Conservation (phyloP, 1,140 invertebrate genomes). For the Melitaea cinxia region DNA sequence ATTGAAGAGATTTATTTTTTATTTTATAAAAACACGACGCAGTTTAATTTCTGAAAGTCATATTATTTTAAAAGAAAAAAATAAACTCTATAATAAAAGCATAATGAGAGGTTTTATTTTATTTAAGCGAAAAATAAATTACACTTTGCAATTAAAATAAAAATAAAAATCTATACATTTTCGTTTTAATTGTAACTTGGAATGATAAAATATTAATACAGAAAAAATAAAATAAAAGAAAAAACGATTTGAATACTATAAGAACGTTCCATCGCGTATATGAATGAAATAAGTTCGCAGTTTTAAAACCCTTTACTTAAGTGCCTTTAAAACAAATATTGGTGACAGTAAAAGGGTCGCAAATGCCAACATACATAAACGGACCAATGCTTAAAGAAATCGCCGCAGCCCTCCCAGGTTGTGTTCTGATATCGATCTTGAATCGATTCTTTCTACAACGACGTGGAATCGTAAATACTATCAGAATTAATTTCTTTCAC, state of each 20-base stretch:
- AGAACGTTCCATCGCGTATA: neutral
- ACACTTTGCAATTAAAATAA: too few relatives aligned
- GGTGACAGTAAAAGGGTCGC: constrained; percentile 30
- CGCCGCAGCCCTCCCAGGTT: constrained; percentile 32
- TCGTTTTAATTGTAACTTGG: too few relatives aligned
- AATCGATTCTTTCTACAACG: constrained; percentile 26
- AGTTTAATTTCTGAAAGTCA: too few relatives aligned
- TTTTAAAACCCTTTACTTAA: constrained; percentile 13
- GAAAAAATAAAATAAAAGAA: too few relatives aligned
- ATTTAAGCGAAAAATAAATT: too few relatives aligned
- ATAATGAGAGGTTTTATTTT: too few relatives aligned
- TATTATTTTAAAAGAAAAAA: too few relatives aligned
- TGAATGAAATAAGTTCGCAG: neutral
- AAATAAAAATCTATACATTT: too few relatives aligned
- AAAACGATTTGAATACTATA: neutral
- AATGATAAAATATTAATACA: too few relatives aligned
- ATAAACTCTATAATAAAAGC: too few relatives aligned
- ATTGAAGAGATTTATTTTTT: too few relatives aligned
- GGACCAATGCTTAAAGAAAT: constrained; percentile 24
- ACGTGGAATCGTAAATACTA: constrained; percentile 16
- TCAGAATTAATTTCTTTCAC: constrained; percentile 15
- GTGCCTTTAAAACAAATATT: constrained; percentile 29
- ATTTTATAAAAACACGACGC: too few relatives aligned
- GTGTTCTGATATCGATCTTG: constrained; percentile 26
- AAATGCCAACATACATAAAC: constrained; percentile 20